These are phyloP conservation scores for Microcebus lehilahytsara DNA, from an alignment of 2,113 vertebrate species.

Conservation along the genomic window DNA sequence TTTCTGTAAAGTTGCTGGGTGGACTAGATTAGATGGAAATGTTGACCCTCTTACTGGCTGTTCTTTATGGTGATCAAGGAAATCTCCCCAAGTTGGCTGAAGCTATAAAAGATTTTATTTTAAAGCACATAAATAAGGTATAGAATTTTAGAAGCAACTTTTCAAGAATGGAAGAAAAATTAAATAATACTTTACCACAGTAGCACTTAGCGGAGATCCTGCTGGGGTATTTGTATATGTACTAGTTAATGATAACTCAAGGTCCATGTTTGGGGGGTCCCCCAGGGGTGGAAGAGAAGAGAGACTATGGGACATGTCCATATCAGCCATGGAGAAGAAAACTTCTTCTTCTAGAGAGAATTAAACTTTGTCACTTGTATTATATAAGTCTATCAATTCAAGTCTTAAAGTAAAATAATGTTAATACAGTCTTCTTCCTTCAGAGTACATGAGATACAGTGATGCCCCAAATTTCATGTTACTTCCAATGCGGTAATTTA, in stretches of 20 bases:
- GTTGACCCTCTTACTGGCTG: slow-evolving; percentile 84
- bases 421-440: background rate
- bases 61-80: slow-evolving; percentile 89
- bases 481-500: background rate
- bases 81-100: slow-evolving; percentile 93
- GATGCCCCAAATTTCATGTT: background rate
- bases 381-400: background rate
- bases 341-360: slow-evolving; percentile 92
- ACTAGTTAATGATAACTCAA: slow-evolving; percentile 95
- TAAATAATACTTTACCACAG: slow-evolving; percentile 85
- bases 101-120: slow-evolving; percentile 75
- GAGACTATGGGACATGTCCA: slow-evolving; percentile 99
- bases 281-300: slow-evolving; percentile 97
- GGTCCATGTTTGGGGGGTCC: slow-evolving; percentile 95
- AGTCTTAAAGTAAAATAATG: background rate
- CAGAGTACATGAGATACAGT: background rate
- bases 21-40: slow-evolving; percentile 78
- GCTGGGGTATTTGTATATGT: slow-evolving; percentile 93
- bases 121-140: background rate
- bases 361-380: slow-evolving; percentile 2
- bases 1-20: slow-evolving; percentile 87
- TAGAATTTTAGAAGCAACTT: background rate
- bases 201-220: slow-evolving; percentile 91
- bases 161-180: slow-evolving; percentile 1
- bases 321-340: slow-evolving; percentile 99